Conservation (phyloP, 1,140 invertebrate species). For the Adoxophyes honmai region DNA sequence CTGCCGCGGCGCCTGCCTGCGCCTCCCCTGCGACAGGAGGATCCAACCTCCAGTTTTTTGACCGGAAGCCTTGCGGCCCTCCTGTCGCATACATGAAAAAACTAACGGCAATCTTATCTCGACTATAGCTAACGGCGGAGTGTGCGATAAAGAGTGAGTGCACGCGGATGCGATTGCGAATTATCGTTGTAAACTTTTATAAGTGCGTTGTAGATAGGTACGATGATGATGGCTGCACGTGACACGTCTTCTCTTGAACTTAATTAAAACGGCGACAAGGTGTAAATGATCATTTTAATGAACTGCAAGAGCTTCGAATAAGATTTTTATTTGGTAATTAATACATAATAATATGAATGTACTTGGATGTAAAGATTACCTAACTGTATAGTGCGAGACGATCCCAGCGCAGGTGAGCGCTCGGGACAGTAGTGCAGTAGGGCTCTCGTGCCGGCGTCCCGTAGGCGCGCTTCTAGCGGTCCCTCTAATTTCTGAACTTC, state of each 20-base stretch:
- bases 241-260: slow-evolving; percentile 32
- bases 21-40: slow-evolving; percentile 45
- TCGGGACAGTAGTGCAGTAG: slow-evolving; percentile 30
- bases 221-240: slow-evolving; percentile 17
- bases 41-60: slow-evolving; percentile 44
- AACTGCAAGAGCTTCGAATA: slow-evolving; percentile 62
- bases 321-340: slow-evolving; percentile 44
- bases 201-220: slow-evolving; percentile 24
- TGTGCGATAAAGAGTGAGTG: slow-evolving; percentile 41
- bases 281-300: slow-evolving; percentile 44
- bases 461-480: slow-evolving; percentile 65
- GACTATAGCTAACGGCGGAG: slow-evolving; percentile 48
- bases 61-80: slow-evolving; percentile 41
- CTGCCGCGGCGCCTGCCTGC: slow-evolving; percentile 52
- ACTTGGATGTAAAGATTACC: slow-evolving; percentile 18
- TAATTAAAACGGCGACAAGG: slow-evolving; percentile 43
- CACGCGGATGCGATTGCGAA: slow-evolving; percentile 12
- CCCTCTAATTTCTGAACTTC: slow-evolving; percentile 54
- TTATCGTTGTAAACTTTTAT: slow-evolving; percentile 21
- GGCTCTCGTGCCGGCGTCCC: slow-evolving; percentile 32
- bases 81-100: slow-evolving; percentile 58
- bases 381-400: slow-evolving; percentile 17
- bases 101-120: slow-evolving; percentile 57
- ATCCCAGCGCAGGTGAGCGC: slow-evolving; percentile 20
- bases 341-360: slow-evolving; percentile 31